Conservation (phyloP, 2,113 vertebrate genomes). For the Triplophysa siluroides region DNA sequence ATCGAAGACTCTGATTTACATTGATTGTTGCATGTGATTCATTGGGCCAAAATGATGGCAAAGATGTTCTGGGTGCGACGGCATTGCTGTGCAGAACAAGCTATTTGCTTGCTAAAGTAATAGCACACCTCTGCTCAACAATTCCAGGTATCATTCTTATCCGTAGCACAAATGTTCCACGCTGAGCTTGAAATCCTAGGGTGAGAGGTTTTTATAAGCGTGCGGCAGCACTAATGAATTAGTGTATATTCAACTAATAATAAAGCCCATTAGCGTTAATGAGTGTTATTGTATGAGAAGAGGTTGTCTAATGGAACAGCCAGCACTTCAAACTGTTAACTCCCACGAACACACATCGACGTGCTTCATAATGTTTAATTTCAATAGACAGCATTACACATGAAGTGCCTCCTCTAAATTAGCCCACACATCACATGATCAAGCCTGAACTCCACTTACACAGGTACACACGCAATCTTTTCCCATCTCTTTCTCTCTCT, state of each 20-base stretch:
- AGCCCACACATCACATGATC: constrained; percentile 49
- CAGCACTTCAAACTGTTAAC: constrained; percentile 36
- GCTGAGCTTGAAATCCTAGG: not conserved
- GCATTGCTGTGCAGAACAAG: no score
- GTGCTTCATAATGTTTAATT: not conserved
- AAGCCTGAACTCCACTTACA: constrained; percentile 17
- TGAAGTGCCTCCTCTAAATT: constrained; percentile 60
- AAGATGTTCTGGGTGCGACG: no score
- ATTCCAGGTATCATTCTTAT: not conserved
- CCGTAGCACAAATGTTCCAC: not conserved
- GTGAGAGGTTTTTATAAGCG: not conserved
- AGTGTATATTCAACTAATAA: constrained; percentile 22
- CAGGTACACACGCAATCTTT: constrained; percentile 22
- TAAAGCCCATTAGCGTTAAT: constrained; percentile 41
- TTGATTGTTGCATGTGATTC: no score
- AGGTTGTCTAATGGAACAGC: constrained; percentile 19
- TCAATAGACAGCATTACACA: constrained; percentile 2
- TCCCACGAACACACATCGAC: constrained; percentile 14
- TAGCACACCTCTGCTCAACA: not conserved
- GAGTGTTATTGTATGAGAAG: constrained; percentile 37
- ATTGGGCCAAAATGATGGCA: no score
- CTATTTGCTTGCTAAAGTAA: not conserved
- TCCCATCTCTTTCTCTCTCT: constrained; percentile 6
- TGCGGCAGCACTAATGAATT: constrained; percentile 20
- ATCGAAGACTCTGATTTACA: no score